Evolutionary conservation across 2,797 vertebrate species (phyloP), one percentile per base, ranked within the genome.

Genomic region (Ibycter americanus): DNA sequence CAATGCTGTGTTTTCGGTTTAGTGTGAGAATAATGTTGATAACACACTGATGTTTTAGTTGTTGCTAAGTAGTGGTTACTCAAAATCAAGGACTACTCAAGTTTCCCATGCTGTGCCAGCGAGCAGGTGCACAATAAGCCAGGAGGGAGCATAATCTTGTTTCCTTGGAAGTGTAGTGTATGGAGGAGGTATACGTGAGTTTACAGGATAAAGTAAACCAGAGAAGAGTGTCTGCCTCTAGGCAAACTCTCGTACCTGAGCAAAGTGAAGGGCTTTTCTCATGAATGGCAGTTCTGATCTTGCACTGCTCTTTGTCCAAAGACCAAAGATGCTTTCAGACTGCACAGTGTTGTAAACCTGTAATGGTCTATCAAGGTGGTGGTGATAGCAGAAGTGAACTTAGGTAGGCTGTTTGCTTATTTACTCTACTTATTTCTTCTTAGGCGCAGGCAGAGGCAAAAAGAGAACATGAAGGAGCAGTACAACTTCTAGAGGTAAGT

Each of bases 401-500:
- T 71, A 36, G 17, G 21, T 47, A 59, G 49, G 6, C 25, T 83
- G 23, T 68, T 93, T 81, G 54, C 40, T 66, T 62, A 62, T 65
- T 71, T 58, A 44, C n/a, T 51, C 21, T 84, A 83, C 46, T 72
- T 77, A 51, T 90, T 86, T 81, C 11, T 76, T 71, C 32, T 40
- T 74, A 98, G 99, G 99, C 99, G 5, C 99, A 99, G 98, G 99
- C 99, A 91, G 99, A 99, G 89, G 99, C 99, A 87, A 99, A 99
- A 98, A 98, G 99, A 96, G 99, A 99, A 88, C 99, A 99, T 98
- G 99, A 99, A 98, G 99, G 99, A 82, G 99, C 99, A 27, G 99
- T 99, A 85, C 99, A 99, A 97, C 98, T 99, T 97, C 98, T 99
- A 98, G 99, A 99, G 99, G 99, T 99, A 98, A 99, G 98, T 32